Percentiles rank a stretch among this genome's conserved stretches.
Evolutionary conservation across 1,140 invertebrate species (phyloP).

Genomic region (Dendroctonus ponderosae): DNA sequence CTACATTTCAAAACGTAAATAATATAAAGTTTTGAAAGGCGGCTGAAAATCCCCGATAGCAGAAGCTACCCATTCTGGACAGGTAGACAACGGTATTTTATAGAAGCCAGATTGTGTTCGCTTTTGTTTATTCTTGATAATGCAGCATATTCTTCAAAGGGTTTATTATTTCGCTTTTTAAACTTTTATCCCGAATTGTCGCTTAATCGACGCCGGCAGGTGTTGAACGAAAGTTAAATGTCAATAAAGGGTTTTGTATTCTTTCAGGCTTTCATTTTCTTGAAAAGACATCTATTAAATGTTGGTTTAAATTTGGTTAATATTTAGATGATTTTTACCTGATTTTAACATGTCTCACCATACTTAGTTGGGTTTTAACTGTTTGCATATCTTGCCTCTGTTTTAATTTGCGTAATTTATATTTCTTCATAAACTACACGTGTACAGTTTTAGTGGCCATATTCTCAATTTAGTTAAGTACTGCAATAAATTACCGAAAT

Average conservation of each 20-base stretch:
- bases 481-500: slow-evolving; percentile 17
- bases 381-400: too few species aligned
- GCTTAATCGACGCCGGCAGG: too few species aligned
- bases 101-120: slow-evolving; percentile 24
- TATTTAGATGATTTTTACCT: too few species aligned
- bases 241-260: too few species aligned
- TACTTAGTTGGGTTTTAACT: too few species aligned
- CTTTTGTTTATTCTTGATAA: slow-evolving; percentile 27
- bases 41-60: slow-evolving; percentile 32
- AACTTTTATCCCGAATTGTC: neutral
- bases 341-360: too few species aligned
- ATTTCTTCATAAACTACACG: too few species aligned
- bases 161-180: slow-evolving; percentile 4
- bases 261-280: too few species aligned
- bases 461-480: slow-evolving; percentile 1
- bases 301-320: too few species aligned
- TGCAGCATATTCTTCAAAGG: slow-evolving; percentile 10
- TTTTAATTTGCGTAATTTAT: too few species aligned
- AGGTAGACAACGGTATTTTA: slow-evolving; percentile 23
- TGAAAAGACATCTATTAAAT: too few species aligned
- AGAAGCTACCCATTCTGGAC: slow-evolving; percentile 21
- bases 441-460: neutral
- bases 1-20: slow-evolving; percentile 31
- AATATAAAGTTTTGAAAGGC: slow-evolving; percentile 25
- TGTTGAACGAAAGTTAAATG: too few species aligned